Base-by-base conservation (phyloP, 2,113 vertebrate species). In the Corythaeola cristata region DNA sequence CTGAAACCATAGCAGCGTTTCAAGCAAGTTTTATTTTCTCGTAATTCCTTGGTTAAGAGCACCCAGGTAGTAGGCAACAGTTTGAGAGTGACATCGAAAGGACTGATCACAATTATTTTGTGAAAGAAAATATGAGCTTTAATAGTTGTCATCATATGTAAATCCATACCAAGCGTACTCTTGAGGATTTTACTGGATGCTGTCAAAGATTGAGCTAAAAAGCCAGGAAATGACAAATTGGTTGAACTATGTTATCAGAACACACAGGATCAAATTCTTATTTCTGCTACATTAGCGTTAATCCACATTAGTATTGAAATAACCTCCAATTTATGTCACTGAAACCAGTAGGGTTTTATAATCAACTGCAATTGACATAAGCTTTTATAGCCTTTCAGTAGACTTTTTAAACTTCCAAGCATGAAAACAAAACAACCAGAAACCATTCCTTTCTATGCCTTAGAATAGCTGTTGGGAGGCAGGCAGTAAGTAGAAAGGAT, bases 211-310 rank as follows among this genome's bases (percentile, higher is more conserved):
- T 23, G 45, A 93, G 63, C 32, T 71, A 74, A 90, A 94, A 93
- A 84, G 21, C 32, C 55, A 95, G 62, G 72, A 95, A 95, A 92
- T 49, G 3, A 88, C 33, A 86, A 93, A 88, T 90, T 81, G 87
- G 44, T 67, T 90, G 56, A 87, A 75, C 47, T 91, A 80, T 27
- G 37, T 84, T 94, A 93, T 86, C 88, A 68, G 88, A 78, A 86
- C 44, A 60, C n/a, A 83, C 4, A 88, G 47, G 52, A 74, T 75
- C 60, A 94, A 81, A 93, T 59, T 79, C 52, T 64, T 26, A 49
- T 83, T 93, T 90, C 75, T 90, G 52, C 30, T 86, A 59, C 49
- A 77, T 67, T 77, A 82, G 60, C 4, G 49, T 84, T 82, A 94
- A 82, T 77, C 75, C 67, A 74, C 58, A 74, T 26, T 63, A 85